Evolutionary conservation across 2,888 invertebrate genomes (phyloP), one percentile per base, ranked within the genome.

Genomic region (Dendrolimus houi): DNA sequence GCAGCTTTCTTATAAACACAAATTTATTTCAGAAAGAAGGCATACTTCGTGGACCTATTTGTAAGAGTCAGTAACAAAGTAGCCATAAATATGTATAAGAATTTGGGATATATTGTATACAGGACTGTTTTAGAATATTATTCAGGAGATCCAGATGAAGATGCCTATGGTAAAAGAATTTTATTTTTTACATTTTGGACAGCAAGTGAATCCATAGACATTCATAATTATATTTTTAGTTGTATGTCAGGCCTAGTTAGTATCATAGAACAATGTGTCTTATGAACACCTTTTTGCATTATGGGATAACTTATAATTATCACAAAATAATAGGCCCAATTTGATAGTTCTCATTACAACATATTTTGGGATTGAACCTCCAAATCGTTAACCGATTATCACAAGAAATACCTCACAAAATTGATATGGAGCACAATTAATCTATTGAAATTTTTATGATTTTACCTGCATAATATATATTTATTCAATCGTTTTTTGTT

Each of bases 41-140:
- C 98, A 41, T 99, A 96, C 82, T 99, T 99, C 87, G 99, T 99
- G 13, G 99, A 99, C 82, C 91, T 99, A 52, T 99, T 99, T 92
- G 99, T 99, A 6, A 93, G 99, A 71, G 98, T 99, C 10, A 99
- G 98, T 75, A 99, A 99, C 83, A 95, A 96, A 81, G 97, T 98
- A 54, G 99, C 99, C 1, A 98, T 99, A 58, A 96, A 97, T 72
- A 99, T 99, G 98, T 99, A 99, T 81, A 95, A 95, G 72, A 96
- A 96, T 81, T 91, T 99, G 59, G 99, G 99, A 29, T 99, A 99
- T 77, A 97, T 97, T 67, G 96, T 99, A 0, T 99, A 99, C 82
- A 92, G 99, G 59, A 96, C 97, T 54, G 99, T 99, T 54, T 87
- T 99, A 68, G 99, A 99, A 82, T 99, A 99, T 91, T 99, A 99